These are phyloP conservation scores for Zygogramma bicolorata DNA, from an alignment of 2,888 invertebrate genomes.

Conservation along the genomic window DNA sequence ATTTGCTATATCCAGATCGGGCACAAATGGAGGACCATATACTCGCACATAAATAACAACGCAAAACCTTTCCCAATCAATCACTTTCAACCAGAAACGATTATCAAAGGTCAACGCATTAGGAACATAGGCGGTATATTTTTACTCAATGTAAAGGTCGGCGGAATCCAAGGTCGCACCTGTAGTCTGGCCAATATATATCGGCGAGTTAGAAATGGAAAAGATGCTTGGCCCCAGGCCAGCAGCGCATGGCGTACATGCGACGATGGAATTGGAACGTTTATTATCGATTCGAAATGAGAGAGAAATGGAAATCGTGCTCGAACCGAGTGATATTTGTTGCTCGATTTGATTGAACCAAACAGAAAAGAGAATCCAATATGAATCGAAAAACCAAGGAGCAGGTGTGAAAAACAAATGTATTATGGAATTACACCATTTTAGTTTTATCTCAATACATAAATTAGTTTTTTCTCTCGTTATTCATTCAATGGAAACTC, in stretches of 20 bases:
- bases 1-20: too few relatives aligned
- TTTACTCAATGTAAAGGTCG: slow-evolving; percentile 35
- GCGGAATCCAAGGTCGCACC: slow-evolving; percentile 26
- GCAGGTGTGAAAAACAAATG: too few relatives aligned
- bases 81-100: background rate
- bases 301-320: background rate
- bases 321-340: background rate
- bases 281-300: background rate
- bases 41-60: too few relatives aligned
- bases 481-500: too few relatives aligned
- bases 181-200: slow-evolving; percentile 23
- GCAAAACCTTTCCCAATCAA: background rate
- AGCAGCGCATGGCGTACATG: background rate
- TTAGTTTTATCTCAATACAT: too few relatives aligned
- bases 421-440: too few relatives aligned
- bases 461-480: too few relatives aligned
- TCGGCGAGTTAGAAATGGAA: slow-evolving; percentile 16
- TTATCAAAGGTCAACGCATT: slow-evolving; percentile 9
- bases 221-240: slow-evolving; percentile 15
- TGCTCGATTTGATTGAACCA: background rate
- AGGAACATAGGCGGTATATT: slow-evolving; percentile 13
- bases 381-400: too few relatives aligned
- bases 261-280: slow-evolving; percentile 10
- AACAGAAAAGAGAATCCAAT: background rate
- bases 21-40: too few relatives aligned